phyloP scores from a whole-genome alignment of 1,140 invertebrate genomes.

The Chrysopa pallens region DNA sequence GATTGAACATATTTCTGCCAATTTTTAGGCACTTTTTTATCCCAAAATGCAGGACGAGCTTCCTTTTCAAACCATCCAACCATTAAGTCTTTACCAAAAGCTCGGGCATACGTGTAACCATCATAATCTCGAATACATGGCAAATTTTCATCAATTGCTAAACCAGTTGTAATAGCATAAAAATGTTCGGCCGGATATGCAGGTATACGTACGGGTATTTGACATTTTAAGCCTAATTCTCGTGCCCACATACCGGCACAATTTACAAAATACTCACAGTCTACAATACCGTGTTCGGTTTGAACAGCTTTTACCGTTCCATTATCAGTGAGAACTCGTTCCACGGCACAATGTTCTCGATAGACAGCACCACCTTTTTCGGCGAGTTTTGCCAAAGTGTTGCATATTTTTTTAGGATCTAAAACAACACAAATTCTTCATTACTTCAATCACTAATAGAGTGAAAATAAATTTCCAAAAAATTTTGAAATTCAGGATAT shows the following conservation, averaged over 20 bases:
- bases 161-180: constrained; percentile 35
- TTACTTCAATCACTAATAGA: too few species aligned
- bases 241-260: constrained; percentile 58
- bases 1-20: constrained; percentile 30
- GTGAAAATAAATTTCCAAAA: too few species aligned
- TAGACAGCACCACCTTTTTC: constrained; percentile 37
- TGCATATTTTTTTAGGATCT: constrained; percentile 39
- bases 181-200: constrained; percentile 53
- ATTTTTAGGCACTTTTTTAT: constrained; percentile 33
- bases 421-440: too few species aligned
- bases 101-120: constrained; percentile 39
- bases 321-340: constrained; percentile 37
- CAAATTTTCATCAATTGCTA: constrained; percentile 15
- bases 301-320: constrained; percentile 34
- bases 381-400: constrained; percentile 36
- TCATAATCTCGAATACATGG: constrained; percentile 53
- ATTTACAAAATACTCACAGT: constrained; percentile 57
- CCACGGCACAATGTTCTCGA: constrained; percentile 37
- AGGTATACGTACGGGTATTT: constrained; percentile 44
- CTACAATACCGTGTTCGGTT: constrained; percentile 37
- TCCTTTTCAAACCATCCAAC: constrained; percentile 48
- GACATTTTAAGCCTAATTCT: constrained; percentile 40
- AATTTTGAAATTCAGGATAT: too few species aligned
- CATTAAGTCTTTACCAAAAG: constrained; percentile 35
- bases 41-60: constrained; percentile 43